phyloP scores from a whole-genome alignment of 2,888 invertebrate genomes.

The Geotrupes spiniger region DNA sequence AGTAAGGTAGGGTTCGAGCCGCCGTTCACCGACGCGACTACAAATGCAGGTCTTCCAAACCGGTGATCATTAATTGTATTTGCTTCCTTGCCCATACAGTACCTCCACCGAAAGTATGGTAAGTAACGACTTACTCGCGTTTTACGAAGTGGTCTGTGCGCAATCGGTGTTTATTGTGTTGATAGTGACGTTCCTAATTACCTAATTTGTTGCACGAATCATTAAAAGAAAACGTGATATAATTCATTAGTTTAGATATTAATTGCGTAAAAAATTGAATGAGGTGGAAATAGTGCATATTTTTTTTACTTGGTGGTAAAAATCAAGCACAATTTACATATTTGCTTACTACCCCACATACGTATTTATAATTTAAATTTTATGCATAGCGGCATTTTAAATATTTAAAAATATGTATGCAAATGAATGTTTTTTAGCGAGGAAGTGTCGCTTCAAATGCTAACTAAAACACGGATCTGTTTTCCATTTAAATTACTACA shows the following conservation, averaged over 20 bases:
- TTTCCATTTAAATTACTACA: too few relatives aligned
- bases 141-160: neutral
- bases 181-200: neutral
- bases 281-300: too few relatives aligned
- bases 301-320: too few relatives aligned
- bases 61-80: conserved; percentile 32
- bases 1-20: conserved; percentile 19
- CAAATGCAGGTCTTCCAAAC: conserved; percentile 33
- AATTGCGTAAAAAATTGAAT: neutral
- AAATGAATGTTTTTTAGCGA: too few relatives aligned
- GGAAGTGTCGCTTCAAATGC: too few relatives aligned
- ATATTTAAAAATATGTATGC: too few relatives aligned
- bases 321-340: too few relatives aligned
- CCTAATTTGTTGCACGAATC: too few relatives aligned
- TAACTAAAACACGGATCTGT: too few relatives aligned
- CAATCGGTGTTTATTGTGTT: neutral
- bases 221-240: neutral
- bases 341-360: neutral
- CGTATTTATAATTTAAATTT: neutral
- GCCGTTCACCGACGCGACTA: conserved; percentile 24
- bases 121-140: conserved; percentile 24
- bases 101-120: conserved; percentile 32
- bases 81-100: conserved; percentile 33
- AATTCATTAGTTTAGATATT: neutral
- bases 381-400: too few relatives aligned